A percentile compares a stretch with the other conserved stretches of the same genome.
Evolutionary conservation across 2,113 vertebrate species (phyloP).

Genomic region (Austrofundulus limnaeus): DNA sequence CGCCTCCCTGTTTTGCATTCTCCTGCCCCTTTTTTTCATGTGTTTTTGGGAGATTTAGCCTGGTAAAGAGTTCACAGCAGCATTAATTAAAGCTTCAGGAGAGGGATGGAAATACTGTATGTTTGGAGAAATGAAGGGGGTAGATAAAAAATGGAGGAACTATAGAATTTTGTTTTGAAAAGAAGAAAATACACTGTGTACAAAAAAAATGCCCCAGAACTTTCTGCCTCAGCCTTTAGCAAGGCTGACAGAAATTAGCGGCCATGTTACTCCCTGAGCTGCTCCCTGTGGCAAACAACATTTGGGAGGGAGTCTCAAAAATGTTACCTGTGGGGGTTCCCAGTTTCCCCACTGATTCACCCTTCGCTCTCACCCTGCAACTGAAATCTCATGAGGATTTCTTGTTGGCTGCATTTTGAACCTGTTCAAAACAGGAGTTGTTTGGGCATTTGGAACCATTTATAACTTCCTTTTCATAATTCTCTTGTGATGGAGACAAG

Average conservation of each 20-base stretch:
- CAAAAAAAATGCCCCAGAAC: not conserved
- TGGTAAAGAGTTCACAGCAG: conserved; percentile 71
- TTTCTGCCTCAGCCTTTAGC: conserved; percentile 7
- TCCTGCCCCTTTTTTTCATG: conserved; percentile 21
- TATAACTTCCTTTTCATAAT: conserved; percentile 12
- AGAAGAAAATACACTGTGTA: not conserved
- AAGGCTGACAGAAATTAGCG: conserved; percentile 42
- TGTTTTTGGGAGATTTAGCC: conserved; percentile 64
- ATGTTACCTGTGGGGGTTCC: no score
- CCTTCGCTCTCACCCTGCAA: no score
- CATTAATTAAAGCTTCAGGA: conserved; percentile 66
- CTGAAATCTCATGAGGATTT: no score
- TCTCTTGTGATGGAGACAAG: no score
- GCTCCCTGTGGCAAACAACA: no score
- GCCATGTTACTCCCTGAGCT: not conserved
- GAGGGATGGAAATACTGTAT: conserved; percentile 15
- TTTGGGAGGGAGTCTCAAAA: no score
- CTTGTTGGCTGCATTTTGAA: no score
- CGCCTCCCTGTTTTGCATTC: conserved; percentile 37
- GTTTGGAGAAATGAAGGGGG: conserved; percentile 26
- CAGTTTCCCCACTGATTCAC: no score
- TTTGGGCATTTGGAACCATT: no score
- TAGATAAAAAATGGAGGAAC: conserved; percentile 15
- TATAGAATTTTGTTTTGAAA: conserved; percentile 8
- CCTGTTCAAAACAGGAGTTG: no score